Evolutionary conservation across 2,113 vertebrate genomes (phyloP).

Genomic region (Mionectes macconnelli): DNA sequence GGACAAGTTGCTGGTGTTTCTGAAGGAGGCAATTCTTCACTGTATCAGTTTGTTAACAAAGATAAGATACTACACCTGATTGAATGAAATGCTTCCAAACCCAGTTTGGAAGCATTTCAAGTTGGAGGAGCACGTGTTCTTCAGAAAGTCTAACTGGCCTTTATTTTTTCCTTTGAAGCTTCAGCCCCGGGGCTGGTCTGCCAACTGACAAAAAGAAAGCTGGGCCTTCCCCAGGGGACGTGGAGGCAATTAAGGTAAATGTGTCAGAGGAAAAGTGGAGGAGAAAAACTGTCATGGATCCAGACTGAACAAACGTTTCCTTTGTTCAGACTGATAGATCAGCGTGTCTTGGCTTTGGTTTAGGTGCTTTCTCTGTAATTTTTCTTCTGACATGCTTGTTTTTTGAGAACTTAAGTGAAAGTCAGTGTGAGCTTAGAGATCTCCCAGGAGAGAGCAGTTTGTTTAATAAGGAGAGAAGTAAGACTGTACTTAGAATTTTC

Average conservation of each 20-base stretch:
- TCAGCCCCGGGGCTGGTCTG: constrained; percentile 89
- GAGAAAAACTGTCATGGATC: not conserved
- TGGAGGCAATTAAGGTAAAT: constrained; percentile 95
- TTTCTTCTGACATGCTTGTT: not conserved
- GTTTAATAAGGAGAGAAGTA: not conserved
- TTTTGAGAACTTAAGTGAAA: not conserved
- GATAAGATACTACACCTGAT: constrained; percentile 96
- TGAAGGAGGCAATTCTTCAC: constrained; percentile 80
- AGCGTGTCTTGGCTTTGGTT: not conserved
- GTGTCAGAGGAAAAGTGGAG: not conserved
- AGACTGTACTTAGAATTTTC: not conserved
- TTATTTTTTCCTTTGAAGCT: constrained; percentile 72
- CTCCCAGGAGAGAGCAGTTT: not conserved
- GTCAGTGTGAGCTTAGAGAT: not conserved
- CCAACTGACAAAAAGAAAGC: constrained; percentile 89
- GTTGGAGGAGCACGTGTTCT: constrained; percentile 69
- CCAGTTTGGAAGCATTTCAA: constrained; percentile 72
- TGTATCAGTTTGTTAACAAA: constrained; percentile 93
- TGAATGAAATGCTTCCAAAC: constrained; percentile 75
- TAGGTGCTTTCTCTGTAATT: not conserved
- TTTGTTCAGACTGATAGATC: not conserved
- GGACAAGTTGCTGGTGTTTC: constrained; percentile 75
- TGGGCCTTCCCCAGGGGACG: constrained; percentile 88
- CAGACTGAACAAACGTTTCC: not conserved
- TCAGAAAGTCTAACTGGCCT: not conserved